Conservation (phyloP, 1,140 invertebrate genomes). For the Argopecten irradians region DNA sequence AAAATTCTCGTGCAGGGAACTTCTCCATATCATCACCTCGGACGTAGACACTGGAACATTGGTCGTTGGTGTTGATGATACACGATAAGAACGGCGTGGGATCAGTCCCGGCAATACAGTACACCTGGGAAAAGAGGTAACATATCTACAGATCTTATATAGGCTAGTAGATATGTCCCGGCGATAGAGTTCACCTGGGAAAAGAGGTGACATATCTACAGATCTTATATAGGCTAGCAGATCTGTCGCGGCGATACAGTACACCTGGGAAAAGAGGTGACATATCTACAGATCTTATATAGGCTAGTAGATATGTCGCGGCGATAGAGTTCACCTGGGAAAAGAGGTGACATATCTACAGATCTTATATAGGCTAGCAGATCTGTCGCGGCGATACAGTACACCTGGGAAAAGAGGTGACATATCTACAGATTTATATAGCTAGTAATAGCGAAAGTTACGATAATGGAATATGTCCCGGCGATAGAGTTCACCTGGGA, state of each 20-base stretch:
- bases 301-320: neutral
- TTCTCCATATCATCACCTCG: conserved; percentile 74
- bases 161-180: neutral
- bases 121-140: conserved; percentile 61
- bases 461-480: conserved; percentile 65
- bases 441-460: neutral
- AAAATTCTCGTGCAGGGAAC: conserved; percentile 69
- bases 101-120: conserved; percentile 71
- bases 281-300: too few relatives aligned
- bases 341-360: too few relatives aligned
- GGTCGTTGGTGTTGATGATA: conserved; percentile 59
- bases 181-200: neutral
- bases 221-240: too few relatives aligned
- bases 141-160: too few relatives aligned
- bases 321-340: neutral
- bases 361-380: too few relatives aligned
- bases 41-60: conserved; percentile 65
- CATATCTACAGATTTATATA: too few relatives aligned
- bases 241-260: too few relatives aligned
- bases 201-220: too few relatives aligned
- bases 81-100: conserved; percentile 69
- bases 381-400: too few relatives aligned
- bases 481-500: conserved; percentile 71
- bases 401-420: too few relatives aligned
- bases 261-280: too few relatives aligned